phyloP scores from a whole-genome alignment of 1,140 invertebrate species.

The Rhyacophila brunnea region DNA sequence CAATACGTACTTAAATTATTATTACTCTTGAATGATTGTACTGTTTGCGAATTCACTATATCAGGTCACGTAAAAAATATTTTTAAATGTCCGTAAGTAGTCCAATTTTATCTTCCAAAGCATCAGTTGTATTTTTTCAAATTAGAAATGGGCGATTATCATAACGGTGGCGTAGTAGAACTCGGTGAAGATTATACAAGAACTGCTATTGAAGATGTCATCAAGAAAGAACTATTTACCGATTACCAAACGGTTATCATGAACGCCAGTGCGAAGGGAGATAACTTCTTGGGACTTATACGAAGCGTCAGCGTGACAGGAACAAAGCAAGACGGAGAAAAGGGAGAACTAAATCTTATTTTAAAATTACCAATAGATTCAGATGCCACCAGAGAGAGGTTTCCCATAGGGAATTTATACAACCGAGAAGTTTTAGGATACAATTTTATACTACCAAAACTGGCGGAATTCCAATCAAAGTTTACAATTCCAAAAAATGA shows the following conservation, averaged over 20 bases:
- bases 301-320: conserved; percentile 37
- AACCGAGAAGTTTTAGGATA: conserved; percentile 22
- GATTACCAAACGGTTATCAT: conserved; percentile 7
- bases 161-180: neutral
- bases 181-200: conserved; percentile 12
- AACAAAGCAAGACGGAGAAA: conserved; percentile 10
- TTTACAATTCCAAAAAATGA: conserved; percentile 19
- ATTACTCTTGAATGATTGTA: too few relatives aligned
- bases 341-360: conserved; percentile 8
- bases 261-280: conserved; percentile 38
- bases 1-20: too few relatives aligned
- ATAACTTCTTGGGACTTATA: conserved; percentile 44
- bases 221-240: conserved; percentile 8
- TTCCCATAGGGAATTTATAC: conserved; percentile 17
- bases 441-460: conserved; percentile 11
- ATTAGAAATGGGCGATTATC: too few relatives aligned
- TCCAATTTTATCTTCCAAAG: too few relatives aligned
- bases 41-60: too few relatives aligned
- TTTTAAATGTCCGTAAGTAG: too few relatives aligned
- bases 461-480: conserved; percentile 12
- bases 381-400: conserved; percentile 19
- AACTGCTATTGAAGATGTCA: conserved; percentile 7
- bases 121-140: too few relatives aligned
- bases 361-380: conserved; percentile 23
- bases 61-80: too few relatives aligned